Percentiles rank a stretch among this genome's conserved stretches.
phyloP scores from a whole-genome alignment of 2,888 invertebrate species.

The Eudasyphora cyanicolor region DNA sequence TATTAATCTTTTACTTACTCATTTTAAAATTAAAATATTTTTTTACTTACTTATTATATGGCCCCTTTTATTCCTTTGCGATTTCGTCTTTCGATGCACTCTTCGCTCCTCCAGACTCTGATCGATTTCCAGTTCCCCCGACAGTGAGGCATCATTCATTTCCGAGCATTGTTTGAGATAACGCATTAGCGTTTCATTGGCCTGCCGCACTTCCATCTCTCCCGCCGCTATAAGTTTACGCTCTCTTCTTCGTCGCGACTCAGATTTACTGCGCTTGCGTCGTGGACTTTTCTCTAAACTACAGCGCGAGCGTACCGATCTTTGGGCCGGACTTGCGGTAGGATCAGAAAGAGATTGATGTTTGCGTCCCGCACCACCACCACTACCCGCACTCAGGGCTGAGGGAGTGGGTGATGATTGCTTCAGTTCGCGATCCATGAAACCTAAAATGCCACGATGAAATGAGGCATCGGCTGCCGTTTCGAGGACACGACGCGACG shows the following conservation, averaged over 20 bases:
- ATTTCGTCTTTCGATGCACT: conserved; percentile 80
- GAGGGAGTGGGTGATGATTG: conserved; percentile 76
- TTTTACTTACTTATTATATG: conserved; percentile 77
- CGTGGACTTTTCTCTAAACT: conserved; percentile 80
- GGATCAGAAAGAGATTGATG: conserved; percentile 79
- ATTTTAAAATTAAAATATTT: neutral
- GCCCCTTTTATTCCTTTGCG: conserved; percentile 79
- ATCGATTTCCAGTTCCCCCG: conserved; percentile 80
- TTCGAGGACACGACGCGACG: conserved; percentile 68
- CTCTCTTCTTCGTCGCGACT: conserved; percentile 79
- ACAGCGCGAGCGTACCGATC: conserved; percentile 78
- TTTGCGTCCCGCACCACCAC: conserved; percentile 74
- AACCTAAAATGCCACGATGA: conserved; percentile 79
- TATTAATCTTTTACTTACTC: too few species aligned
- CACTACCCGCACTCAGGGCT: conserved; percentile 71
- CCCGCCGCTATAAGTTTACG: conserved; percentile 80
- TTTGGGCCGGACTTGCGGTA: conserved; percentile 80
- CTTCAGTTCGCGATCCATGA: conserved; percentile 79
- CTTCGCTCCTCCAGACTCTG: conserved; percentile 79
- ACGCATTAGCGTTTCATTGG: conserved; percentile 80
- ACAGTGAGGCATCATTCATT: conserved; percentile 80
- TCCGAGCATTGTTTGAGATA: conserved; percentile 80
- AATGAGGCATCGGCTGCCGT: conserved; percentile 73
- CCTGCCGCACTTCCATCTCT: conserved; percentile 80
- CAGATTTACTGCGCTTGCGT: conserved; percentile 80